Evolutionary conservation across 2,797 vertebrate genomes (phyloP).

Genomic region (Valencia hispanica): DNA sequence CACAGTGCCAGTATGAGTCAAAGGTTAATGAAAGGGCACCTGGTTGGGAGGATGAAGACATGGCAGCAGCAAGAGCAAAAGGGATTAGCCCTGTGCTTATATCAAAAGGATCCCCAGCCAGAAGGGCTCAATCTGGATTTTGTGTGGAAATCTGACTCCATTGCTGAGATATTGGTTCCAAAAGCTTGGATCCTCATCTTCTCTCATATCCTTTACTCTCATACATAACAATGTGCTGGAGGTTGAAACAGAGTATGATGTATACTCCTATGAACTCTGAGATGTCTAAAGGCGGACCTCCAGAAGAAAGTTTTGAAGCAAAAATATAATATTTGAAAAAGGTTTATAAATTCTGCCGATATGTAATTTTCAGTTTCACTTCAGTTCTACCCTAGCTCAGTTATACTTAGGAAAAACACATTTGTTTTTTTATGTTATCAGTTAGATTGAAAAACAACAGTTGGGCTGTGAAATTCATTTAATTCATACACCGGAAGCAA

Average conservation of each 20-base stretch:
- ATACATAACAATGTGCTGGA: conserved; percentile 10
- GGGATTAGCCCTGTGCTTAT: conserved; percentile 84
- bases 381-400: neutral
- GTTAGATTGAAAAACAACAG: neutral
- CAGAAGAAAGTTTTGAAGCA: neutral
- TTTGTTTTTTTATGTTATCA: neutral
- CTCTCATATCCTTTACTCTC: conserved; percentile 56
- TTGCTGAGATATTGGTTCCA: conserved; percentile 61
- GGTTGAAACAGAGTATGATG: conserved; percentile 9
- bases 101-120: conserved; percentile 83
- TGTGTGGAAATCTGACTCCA: conserved; percentile 80
- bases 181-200: conserved; percentile 58
- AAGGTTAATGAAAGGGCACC: conserved; percentile 87
- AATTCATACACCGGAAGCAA: neutral
- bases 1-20: conserved; percentile 80
- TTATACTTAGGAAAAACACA: neutral
- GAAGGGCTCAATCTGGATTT: conserved; percentile 77
- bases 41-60: conserved; percentile 84
- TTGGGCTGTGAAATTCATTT: neutral
- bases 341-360: neutral
- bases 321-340: neutral
- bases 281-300: neutral
- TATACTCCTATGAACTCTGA: neutral
- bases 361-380: neutral
- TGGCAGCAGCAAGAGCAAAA: conserved; percentile 75